A percentile compares a stretch with the other conserved stretches of the same genome.
phyloP scores from a whole-genome alignment of 2,888 invertebrate genomes.

The Marronus borbonicus region DNA sequence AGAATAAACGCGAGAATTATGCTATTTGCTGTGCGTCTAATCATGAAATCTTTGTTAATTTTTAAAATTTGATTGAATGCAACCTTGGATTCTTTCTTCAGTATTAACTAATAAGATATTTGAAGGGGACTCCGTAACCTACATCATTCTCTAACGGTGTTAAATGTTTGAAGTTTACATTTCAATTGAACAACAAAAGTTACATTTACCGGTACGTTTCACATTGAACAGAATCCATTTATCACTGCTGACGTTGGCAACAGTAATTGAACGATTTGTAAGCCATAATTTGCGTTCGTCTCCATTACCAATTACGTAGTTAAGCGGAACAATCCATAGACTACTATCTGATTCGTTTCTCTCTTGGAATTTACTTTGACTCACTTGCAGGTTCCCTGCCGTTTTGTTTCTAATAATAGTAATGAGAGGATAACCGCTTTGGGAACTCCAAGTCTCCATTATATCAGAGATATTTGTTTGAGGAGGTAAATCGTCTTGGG shows the following conservation, averaged over 20 bases:
- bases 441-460: slow-evolving; percentile 83
- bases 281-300: slow-evolving; percentile 59
- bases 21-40: no score
- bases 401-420: slow-evolving; percentile 74
- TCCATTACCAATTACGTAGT: slow-evolving; percentile 66
- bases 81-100: no score
- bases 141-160: no score
- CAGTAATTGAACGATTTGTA: slow-evolving; percentile 56
- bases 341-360: slow-evolving; percentile 59
- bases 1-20: slow-evolving; percentile 34
- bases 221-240: slow-evolving; percentile 78
- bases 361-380: slow-evolving; percentile 71
- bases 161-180: no score
- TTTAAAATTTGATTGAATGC: no score
- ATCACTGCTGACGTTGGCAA: slow-evolving; percentile 54
- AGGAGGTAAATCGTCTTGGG: slow-evolving; percentile 57
- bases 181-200: neutral
- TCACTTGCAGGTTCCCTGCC: slow-evolving; percentile 69
- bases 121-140: no score
- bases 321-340: slow-evolving; percentile 77
- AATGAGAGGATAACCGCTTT: slow-evolving; percentile 80
- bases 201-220: slow-evolving; percentile 72
- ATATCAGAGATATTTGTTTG: slow-evolving; percentile 74
- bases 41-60: no score
- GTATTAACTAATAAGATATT: no score